Base-by-base conservation (phyloP, 2,888 invertebrate genomes). In the Eilema sororculum region DNA sequence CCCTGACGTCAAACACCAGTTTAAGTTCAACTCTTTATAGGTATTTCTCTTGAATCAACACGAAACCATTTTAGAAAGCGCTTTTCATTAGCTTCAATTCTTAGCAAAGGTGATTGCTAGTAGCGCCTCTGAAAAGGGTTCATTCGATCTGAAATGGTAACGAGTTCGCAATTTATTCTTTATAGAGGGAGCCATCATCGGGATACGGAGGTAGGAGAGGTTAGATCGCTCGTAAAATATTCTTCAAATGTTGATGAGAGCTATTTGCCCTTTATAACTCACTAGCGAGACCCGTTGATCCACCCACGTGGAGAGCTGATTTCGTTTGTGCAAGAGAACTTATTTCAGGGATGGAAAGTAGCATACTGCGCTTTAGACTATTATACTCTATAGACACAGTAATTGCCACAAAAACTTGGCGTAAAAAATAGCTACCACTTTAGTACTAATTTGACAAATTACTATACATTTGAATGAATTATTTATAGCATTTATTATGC, bases 101-200 rank as follows among this genome's bases (percentile, higher is more conserved):
- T 28, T 52, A 41, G 65, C 65, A 71, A 73, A 60, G 57, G 13
- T 61, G 61, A 67, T 61, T 52, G 56, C 60, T 16, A 20, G 41
- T 62, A 41, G 37, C 24, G 41, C 41, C 24, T 66, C 28, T 37
- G n/a, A 37, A 66, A 66, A 28, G 66, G 58, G 58, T 59, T 41
- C 13, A n/a, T 66, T 57, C 33, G 52, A 22, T 57, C 33, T 57
- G 24, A 25, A 62, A 62, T 37, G 67, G 30, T 37, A 68, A 68
- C 33, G 67, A 68, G 62, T 37, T 61, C 16, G 9, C 60, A 41
- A 33, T 59, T 59, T 46, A 59, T 46, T 46, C 28, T 58, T 59
- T 56, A 30, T 16, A 30, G 56, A 33, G 56, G 3, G 28, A 24
- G 25, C 37, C 16, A 62, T 37, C 61, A 37, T 37, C 22, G 24